Base-by-base conservation (phyloP, 2,113 vertebrate genomes). In the Bungarus multicinctus region DNA sequence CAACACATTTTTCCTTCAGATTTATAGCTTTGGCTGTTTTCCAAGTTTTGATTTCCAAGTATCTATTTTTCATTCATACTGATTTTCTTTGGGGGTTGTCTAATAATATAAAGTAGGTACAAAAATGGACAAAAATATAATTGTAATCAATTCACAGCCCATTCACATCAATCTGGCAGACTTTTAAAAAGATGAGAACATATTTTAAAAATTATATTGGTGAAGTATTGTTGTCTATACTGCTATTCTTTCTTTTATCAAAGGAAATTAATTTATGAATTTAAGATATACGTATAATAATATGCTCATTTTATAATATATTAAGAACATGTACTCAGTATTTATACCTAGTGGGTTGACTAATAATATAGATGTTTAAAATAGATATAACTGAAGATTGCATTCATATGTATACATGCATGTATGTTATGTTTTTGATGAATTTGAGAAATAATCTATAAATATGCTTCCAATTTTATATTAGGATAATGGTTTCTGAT, bases 21-120 rank as follows among this genome's bases (percentile, higher is more conserved):
- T 93, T 93, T 90, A 93, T 93, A 93, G 92, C 60, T 93, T 39
- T 90, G 92, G 92, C 92, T 90, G 25, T 93, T 93, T 93, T 87
- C 92, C 92, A 93, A 69, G 89, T 58, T 90, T 39, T 93, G 92
- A 90, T 93, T 93, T 93, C 92, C 90, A 90, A 93, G 55, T 81
- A 89, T 85, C 89, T 93, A 89, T 90, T 93, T 93, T 93, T 90
- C 92, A 90, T 93, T 93, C 86, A 93, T 89, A 87, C n/a, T 89
- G 55, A 87, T 90, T 90, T 93, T 60, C 89, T 85, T 90, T 58
- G 54, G 74, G 20, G n/a, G 86, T 90, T 90, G 90, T 90, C 55
- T 90, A 50, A 45, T 93, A 93, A 93, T 90, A 58, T 87, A 90
- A 90, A 90, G 89, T 57, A 85, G 89, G 54, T 57, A 90, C 47